Conservation (phyloP, 2,113 vertebrate genomes). For the human (Homo sapiens) region DNA sequence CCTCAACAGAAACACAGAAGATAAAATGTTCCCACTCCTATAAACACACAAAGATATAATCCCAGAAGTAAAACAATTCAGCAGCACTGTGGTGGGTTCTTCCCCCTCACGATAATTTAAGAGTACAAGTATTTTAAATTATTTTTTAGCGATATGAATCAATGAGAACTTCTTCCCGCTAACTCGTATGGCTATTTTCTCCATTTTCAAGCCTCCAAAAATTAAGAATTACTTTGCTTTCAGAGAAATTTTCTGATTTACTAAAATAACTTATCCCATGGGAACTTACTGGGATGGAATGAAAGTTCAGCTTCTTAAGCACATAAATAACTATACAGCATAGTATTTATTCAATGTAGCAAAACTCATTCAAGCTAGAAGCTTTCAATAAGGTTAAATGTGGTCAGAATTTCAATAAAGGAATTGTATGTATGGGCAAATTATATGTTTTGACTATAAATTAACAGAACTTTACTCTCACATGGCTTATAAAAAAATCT, state of each 20-base stretch:
- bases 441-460: not conserved
- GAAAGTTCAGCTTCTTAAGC: conserved; percentile 16
- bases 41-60: conserved; percentile 63
- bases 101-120: not conserved
- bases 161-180: not conserved
- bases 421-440: not conserved
- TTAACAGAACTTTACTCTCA: not conserved
- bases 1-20: conserved; percentile 77
- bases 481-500: not conserved
- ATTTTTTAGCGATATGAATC: not conserved
- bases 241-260: conserved; percentile 59
- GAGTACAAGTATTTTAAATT: not conserved
- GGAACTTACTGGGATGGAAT: conserved; percentile 34
- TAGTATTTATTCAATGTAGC: conserved; percentile 32
- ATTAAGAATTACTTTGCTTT: conserved; percentile 46
- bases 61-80: conserved; percentile 52
- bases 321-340: conserved; percentile 36
- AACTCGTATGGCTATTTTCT: not conserved
- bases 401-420: conserved; percentile 36
- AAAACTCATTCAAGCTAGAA: conserved; percentile 58
- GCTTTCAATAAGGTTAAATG: conserved; percentile 34
- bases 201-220: conserved; percentile 34
- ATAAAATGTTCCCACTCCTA: conserved; percentile 72
- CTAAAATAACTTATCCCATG: conserved; percentile 59
- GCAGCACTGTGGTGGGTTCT: not conserved